Evolutionary conservation across 37 sponge, comb jelly and placozoan genomes (phyloP), one percentile per base, ranked within the genome.

Genomic region (Crambe crambe): DNA sequence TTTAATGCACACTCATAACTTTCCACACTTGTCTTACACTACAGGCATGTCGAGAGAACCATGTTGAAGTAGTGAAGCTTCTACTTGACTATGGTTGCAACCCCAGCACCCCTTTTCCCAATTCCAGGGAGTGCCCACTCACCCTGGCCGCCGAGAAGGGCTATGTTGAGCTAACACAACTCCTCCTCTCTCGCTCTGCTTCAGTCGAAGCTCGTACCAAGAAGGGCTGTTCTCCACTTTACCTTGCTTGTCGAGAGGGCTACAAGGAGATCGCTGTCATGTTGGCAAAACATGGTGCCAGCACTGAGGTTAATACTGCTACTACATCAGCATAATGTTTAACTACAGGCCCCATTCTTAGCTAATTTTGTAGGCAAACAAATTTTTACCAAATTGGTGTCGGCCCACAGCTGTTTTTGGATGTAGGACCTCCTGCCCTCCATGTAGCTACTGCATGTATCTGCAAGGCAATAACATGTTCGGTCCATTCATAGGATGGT

Each of bases 21-120:
- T 22, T 26, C 61, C 25, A 60, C 17, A 9, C 27, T 22, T 60
- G 61, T 60, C 29, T 62, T 42, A 29, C 56, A 56, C 37, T 34
- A 22, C 87, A 97, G 88, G 99, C 99, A 21, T 98, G 99, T 71
- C 74, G 99, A 30, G 99, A 98, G 86, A 98, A 98, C 78, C 96
- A 98, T 58, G 94, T 98, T 2, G 95, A 83, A 5, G 95, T 98
- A 56, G 99, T 98, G 56, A 83, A 83, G 40, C 88, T 98, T 37
- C 94, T 98, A 31, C 86, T 98, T 39, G 91, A 93, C 78, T 86
- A 93, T 84, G 99, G 99, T 65, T 95, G 96, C 83, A 90, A 90
- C 41, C 89, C 92, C 37, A 93, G 90, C 80, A 76, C 94, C n/a
- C 87, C 92, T 39, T 98, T 98, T 75, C 99, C 99, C 74, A 98